Conservation (phyloP, 2,113 vertebrate species). For the Lycocorax pyrrhopterus region DNA sequence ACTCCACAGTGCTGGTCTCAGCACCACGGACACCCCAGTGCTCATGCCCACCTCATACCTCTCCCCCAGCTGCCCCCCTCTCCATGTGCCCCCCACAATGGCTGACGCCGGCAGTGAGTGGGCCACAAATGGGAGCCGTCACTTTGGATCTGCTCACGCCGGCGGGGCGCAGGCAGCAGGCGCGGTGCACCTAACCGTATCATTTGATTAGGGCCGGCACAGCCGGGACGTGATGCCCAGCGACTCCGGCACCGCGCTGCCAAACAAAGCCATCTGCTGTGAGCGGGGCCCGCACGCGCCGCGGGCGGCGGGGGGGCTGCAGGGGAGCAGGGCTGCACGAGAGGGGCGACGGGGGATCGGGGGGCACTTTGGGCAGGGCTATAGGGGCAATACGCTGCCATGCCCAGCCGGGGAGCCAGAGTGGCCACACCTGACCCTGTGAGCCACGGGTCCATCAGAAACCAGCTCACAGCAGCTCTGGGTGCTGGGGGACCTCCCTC, state of each 20-base stretch:
- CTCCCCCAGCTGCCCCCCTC: not conserved
- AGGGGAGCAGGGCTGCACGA: not conserved
- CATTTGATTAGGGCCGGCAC: slow-evolving; percentile 68
- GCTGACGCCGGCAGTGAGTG: not conserved
- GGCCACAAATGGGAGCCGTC: slow-evolving; percentile 51
- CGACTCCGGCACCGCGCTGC: slow-evolving; percentile 26
- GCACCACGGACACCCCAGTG: fast-evolving
- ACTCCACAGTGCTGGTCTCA: not conserved
- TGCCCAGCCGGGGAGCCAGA: fast-evolving
- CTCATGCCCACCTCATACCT: fast-evolving
- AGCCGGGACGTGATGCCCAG: slow-evolving; percentile 59
- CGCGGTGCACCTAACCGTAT: slow-evolving; percentile 66
- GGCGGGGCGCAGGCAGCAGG: slow-evolving; percentile 53
- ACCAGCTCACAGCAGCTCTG: not conserved
- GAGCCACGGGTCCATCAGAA: not conserved
- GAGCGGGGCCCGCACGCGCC: slow-evolving; percentile 10
- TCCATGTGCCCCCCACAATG: not conserved
- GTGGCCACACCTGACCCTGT: not conserved
- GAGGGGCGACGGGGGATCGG: fast-evolving
- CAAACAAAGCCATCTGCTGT: slow-evolving; percentile 69
- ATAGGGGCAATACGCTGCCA: fast-evolving
- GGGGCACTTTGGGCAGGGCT: not conserved
- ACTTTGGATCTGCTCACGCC: slow-evolving; percentile 32
- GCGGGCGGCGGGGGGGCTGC: not conserved
- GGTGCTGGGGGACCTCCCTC: not conserved